Evolutionary conservation across 2,113 vertebrate species (phyloP).

Genomic region (Rhea americana): DNA sequence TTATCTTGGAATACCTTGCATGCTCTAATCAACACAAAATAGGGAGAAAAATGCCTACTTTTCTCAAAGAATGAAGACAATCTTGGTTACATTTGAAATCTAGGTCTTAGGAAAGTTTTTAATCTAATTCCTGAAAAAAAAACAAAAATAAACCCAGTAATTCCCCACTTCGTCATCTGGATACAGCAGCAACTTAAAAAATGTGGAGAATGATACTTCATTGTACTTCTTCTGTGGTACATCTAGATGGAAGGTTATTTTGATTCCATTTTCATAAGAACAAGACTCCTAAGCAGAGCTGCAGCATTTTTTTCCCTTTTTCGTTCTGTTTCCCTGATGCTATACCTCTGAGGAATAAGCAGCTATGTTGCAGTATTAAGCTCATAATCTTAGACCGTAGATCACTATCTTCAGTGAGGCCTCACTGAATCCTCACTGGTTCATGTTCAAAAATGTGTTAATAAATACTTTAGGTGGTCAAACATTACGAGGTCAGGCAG

Average conservation of each 20-base stretch:
- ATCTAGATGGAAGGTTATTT: neutral
- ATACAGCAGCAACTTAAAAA: neutral
- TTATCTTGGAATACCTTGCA: neutral
- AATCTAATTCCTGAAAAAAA: neutral
- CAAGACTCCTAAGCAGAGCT: neutral
- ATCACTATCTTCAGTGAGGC: neutral
- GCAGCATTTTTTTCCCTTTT: neutral
- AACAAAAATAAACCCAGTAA: neutral
- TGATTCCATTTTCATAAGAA: neutral
- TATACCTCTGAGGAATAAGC: neutral
- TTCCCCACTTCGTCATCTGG: neutral
- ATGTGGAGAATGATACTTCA: neutral
- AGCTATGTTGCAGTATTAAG: neutral
- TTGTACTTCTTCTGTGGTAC: neutral
- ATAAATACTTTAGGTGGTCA: neutral
- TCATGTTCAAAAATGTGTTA: neutral
- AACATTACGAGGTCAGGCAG: neutral
- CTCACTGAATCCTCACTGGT: neutral
- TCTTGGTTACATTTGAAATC: neutral
- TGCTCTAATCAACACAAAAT: neutral
- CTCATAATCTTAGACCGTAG: neutral
- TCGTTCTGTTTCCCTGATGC: conserved; percentile 1
- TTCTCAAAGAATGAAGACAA: neutral
- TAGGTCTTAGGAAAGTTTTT: neutral
- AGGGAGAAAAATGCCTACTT: neutral